Percentiles rank a stretch among this genome's conserved stretches.
Evolutionary conservation across 2,113 vertebrate genomes (phyloP).

Genomic region (Leptodactylus fuscus): DNA sequence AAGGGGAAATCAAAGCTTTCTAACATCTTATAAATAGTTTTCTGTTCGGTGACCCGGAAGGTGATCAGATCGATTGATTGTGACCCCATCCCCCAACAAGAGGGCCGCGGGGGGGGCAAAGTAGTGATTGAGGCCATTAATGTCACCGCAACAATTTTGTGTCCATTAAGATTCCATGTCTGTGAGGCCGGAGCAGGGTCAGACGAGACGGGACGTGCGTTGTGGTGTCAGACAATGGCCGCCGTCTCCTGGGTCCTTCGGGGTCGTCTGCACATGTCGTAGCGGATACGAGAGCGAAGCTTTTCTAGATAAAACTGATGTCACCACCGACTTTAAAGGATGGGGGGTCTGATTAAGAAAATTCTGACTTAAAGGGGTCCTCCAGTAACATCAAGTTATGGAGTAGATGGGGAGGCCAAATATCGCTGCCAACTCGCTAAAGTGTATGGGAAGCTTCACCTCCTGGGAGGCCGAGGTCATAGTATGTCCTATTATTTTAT

Average conservation of each 20-base stretch:
- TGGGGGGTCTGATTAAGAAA: no score
- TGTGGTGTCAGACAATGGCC: neutral
- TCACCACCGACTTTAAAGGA: no score
- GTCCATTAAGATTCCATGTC: neutral
- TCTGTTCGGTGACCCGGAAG: slow-evolving; percentile 14
- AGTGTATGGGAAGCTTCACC: no score
- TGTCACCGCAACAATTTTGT: neutral
- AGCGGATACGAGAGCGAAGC: neutral
- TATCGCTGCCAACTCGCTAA: no score
- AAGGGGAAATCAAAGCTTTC: neutral
- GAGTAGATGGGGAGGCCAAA: no score
- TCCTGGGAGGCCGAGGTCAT: no score
- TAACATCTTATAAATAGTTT: neutral
- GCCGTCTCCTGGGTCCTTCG: neutral
- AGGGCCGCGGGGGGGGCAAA: neutral
- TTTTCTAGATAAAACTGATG: no score
- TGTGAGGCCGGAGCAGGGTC: neutral
- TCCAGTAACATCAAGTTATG: no score
- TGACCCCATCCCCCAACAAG: neutral
- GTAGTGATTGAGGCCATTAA: neutral
- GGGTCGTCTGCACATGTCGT: no score
- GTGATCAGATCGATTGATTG: slow-evolving; percentile 8
- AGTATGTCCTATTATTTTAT: no score
- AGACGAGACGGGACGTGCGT: neutral
- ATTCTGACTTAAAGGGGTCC: no score